Percentiles rank a stretch among this genome's conserved stretches.
Evolutionary conservation across 2,113 vertebrate species (phyloP).

Genomic region (Cheilinus undulatus): DNA sequence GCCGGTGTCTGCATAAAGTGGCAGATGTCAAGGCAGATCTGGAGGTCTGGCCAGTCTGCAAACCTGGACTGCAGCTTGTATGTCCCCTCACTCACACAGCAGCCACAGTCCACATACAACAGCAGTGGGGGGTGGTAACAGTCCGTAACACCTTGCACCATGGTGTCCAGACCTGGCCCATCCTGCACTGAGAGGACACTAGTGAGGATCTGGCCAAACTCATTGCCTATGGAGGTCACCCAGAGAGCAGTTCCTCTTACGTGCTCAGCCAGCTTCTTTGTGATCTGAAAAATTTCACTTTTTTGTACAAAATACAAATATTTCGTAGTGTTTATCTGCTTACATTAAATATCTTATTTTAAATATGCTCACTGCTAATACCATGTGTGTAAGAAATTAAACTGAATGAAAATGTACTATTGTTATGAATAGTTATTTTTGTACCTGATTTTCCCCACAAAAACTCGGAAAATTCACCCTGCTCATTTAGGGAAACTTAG

Average conservation of each 20-base stretch:
- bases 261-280: slow-evolving; percentile 32
- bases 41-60: no score
- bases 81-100: no score
- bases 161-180: slow-evolving; percentile 12
- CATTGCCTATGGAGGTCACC: slow-evolving; percentile 15
- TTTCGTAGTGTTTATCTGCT: background rate
- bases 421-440: background rate
- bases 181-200: slow-evolving; percentile 31
- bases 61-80: no score
- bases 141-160: slow-evolving; percentile 10
- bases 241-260: slow-evolving; percentile 27
- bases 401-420: background rate
- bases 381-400: background rate
- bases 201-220: slow-evolving; percentile 26
- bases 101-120: slow-evolving; percentile 28
- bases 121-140: slow-evolving; percentile 6
- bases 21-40: no score
- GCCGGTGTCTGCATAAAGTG: no score
- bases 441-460: no score
- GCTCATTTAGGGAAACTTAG: no score
- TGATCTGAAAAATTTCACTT: slow-evolving; percentile 30
- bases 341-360: no score
- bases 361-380: no score
- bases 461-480: no score
- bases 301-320: background rate